Evolutionary conservation across 2,888 invertebrate species (phyloP).

Genomic region (Heliconius ismenius): DNA sequence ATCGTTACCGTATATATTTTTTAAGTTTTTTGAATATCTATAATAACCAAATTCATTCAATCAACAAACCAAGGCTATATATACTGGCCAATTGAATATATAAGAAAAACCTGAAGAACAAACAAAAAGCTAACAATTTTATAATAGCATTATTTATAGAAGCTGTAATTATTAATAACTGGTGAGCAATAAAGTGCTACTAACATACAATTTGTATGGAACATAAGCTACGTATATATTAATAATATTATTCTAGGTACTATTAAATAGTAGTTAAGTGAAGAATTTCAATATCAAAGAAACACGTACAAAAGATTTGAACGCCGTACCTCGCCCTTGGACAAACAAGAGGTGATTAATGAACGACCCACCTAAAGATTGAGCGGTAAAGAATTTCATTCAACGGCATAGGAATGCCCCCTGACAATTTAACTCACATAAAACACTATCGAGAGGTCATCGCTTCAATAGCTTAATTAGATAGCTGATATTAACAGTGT

Average conservation of each 20-base stretch:
- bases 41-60: not conserved
- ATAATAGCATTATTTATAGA: constrained; percentile 11
- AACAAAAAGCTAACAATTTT: constrained; percentile 18
- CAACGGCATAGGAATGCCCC: constrained; percentile 50
- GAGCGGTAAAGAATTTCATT: constrained; percentile 62
- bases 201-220: constrained; percentile 14
- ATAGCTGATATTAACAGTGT: constrained; percentile 49
- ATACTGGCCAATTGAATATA: not conserved
- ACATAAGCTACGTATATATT: not conserved
- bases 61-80: too few relatives aligned
- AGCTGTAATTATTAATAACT: constrained; percentile 16
- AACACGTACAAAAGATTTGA: constrained; percentile 37
- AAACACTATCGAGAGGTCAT: constrained; percentile 57
- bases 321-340: constrained; percentile 59
- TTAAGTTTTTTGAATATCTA: not conserved
- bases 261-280: constrained; percentile 22
- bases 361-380: constrained; percentile 60
- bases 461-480: constrained; percentile 74
- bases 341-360: constrained; percentile 74
- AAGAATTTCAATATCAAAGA: constrained; percentile 28
- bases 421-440: constrained; percentile 56
- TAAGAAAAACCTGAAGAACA: not conserved
- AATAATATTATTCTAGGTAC: constrained; percentile 14
- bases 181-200: constrained; percentile 8
- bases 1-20: not conserved